A percentile compares a stretch with the other conserved stretches of the same genome.
phyloP scores from a whole-genome alignment of 2,888 invertebrate genomes.

The Schizaphis graminum region DNA sequence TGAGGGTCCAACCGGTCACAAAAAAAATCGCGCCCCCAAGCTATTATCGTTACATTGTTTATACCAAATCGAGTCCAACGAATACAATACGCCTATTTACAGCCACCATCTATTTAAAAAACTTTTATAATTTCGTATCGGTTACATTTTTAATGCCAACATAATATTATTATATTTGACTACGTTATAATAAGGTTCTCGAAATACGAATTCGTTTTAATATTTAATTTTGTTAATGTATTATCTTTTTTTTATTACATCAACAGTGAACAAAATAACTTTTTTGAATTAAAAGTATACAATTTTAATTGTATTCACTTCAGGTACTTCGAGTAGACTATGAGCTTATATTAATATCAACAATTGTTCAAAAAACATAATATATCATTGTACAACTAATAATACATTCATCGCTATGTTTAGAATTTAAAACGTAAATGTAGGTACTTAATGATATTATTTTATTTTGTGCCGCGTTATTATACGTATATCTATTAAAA shows the following conservation, averaged over 20 bases:
- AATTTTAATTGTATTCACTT: not conserved
- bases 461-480: not conserved
- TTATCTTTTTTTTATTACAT: not conserved
- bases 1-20: not conserved
- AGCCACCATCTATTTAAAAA: not conserved
- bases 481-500: not conserved
- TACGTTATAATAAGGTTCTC: not conserved
- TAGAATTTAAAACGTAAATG: not conserved
- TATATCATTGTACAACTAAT: not conserved
- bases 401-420: not conserved
- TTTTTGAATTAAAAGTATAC: not conserved
- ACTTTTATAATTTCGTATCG: constrained; percentile 14
- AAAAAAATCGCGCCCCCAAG: not conserved
- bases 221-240: not conserved
- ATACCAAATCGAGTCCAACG: not conserved
- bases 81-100: constrained; percentile 40
- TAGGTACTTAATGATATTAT: not conserved
- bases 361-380: not conserved
- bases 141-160: constrained; percentile 43
- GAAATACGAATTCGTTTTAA: not conserved
- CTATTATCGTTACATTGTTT: constrained; percentile 46
- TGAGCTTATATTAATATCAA: not conserved
- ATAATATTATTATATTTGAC: constrained; percentile 19
- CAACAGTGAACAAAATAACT: not conserved
- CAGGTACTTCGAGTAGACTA: not conserved